phyloP scores from a whole-genome alignment of 2,797 vertebrate species.

The Myoxocephalus aenaeus region DNA sequence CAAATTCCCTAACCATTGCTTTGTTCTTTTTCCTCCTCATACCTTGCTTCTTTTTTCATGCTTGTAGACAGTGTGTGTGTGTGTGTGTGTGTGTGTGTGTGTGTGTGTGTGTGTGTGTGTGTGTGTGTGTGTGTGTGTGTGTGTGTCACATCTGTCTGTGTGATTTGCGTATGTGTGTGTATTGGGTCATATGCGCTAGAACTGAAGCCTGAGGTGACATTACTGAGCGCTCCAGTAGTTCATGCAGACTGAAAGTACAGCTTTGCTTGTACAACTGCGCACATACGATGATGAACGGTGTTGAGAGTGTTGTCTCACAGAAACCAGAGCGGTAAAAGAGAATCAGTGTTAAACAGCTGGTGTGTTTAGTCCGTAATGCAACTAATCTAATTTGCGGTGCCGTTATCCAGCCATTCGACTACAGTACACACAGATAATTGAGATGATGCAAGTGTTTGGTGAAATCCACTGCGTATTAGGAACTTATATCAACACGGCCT shows the following conservation, averaged over 20 bases:
- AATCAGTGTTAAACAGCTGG: conserved; percentile 44
- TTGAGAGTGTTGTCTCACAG: neutral
- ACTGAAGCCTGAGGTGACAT: conserved; percentile 70
- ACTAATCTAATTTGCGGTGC: neutral
- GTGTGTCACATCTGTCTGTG: conserved; percentile 9
- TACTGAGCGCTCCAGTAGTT: conserved; percentile 64
- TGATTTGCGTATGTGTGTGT: conserved; percentile 34
- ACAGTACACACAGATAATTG: neutral
- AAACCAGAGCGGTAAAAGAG: conserved; percentile 19
- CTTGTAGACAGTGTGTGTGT: neutral
- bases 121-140: too few species aligned
- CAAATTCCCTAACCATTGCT: neutral
- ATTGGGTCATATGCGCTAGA: conserved; percentile 43
- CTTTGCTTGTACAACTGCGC: neutral
- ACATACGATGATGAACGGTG: neutral
- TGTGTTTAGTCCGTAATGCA: conserved; percentile 26
- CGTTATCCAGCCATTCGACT: neutral
- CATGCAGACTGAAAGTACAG: conserved; percentile 34
- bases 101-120: too few species aligned
- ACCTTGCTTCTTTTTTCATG: neutral
- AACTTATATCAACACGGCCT: neutral
- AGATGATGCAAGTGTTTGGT: too few species aligned
- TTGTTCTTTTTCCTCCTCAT: neutral
- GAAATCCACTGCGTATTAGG: neutral
- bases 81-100: too few species aligned